Evolutionary conservation across 2,888 invertebrate genomes (phyloP).

Genomic region (Cephus pygmeus): DNA sequence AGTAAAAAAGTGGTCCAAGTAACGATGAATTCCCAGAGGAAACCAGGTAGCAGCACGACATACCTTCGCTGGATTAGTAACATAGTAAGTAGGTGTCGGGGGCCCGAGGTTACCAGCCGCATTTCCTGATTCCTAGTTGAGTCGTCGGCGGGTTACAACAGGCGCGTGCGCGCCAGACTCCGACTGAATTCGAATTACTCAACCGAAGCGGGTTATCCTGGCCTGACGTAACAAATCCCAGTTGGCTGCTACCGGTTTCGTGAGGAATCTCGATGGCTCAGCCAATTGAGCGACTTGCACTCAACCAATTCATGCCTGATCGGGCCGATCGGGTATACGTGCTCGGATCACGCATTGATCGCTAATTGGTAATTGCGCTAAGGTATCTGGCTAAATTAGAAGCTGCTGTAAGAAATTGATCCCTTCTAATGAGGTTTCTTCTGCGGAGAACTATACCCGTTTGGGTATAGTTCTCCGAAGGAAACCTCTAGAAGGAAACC

Average conservation of each 20-base stretch:
- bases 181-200: constrained; percentile 27
- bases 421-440: no score
- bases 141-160: constrained; percentile 26
- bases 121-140: constrained; percentile 26
- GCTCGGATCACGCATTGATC: neutral
- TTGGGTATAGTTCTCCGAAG: no score
- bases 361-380: constrained; percentile 5
- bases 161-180: constrained; percentile 16
- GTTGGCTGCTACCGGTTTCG: neutral
- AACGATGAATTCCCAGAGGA: no score
- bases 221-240: constrained; percentile 3
- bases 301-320: neutral
- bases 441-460: no score
- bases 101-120: no score
- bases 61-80: no score
- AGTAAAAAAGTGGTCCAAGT: no score
- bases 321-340: neutral
- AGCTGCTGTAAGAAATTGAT: neutral
- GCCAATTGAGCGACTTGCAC: neutral
- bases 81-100: no score
- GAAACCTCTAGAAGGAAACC: no score
- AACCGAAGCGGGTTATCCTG: constrained; percentile 26
- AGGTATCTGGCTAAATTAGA: constrained; percentile 1
- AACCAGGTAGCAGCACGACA: no score
- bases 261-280: neutral